Percentiles rank a stretch among this genome's conserved stretches.
Conservation (phyloP, 2,797 vertebrate species). For the Lacerta agilis region DNA sequence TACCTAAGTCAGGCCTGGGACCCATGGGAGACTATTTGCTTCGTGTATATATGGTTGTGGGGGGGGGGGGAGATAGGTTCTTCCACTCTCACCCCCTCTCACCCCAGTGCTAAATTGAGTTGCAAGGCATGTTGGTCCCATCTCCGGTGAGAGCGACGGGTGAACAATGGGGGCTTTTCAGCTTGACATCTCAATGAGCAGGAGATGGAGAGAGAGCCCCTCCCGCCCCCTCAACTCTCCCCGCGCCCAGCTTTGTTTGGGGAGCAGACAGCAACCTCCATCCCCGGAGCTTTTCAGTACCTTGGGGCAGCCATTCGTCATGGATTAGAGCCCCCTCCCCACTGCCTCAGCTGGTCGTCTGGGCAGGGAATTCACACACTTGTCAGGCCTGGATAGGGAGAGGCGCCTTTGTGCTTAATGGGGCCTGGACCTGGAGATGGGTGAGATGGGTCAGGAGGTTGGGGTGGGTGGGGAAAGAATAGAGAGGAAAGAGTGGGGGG, state of each 20-base stretch:
- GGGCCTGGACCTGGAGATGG: conserved; percentile 46
- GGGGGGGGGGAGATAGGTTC: conserved; percentile 5
- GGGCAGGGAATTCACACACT: conserved; percentile 48
- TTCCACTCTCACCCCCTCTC: conserved; percentile 49
- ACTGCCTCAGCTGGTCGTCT: conserved; percentile 51
- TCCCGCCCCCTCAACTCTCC: conserved; percentile 64
- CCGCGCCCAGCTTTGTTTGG: conserved; percentile 64
- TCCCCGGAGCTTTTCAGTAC: conserved; percentile 63
- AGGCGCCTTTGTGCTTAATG: conserved; percentile 40
- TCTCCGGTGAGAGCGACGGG: conserved; percentile 68
- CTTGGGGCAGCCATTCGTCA: conserved; percentile 66
- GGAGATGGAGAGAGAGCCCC: conserved; percentile 51
- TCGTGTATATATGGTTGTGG: not conserved
- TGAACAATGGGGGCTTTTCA: conserved; percentile 74
- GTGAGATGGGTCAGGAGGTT: conserved; percentile 49
- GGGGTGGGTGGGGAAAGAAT: conserved; percentile 2
- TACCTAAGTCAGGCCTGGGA: not conserved
- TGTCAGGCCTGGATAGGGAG: conserved; percentile 34
- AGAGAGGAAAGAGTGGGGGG: not conserved
- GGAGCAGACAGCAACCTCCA: conserved; percentile 63
- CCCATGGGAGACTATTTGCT: conserved; percentile 7
- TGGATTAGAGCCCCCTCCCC: conserved; percentile 61
- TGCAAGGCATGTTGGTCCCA: conserved; percentile 62
- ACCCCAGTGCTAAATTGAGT: conserved; percentile 65
- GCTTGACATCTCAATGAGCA: conserved; percentile 90